Evolutionary conservation across 1,140 invertebrate genomes (phyloP), one percentile per base, ranked within the genome.

Genomic region (Laodelphax striatellus): DNA sequence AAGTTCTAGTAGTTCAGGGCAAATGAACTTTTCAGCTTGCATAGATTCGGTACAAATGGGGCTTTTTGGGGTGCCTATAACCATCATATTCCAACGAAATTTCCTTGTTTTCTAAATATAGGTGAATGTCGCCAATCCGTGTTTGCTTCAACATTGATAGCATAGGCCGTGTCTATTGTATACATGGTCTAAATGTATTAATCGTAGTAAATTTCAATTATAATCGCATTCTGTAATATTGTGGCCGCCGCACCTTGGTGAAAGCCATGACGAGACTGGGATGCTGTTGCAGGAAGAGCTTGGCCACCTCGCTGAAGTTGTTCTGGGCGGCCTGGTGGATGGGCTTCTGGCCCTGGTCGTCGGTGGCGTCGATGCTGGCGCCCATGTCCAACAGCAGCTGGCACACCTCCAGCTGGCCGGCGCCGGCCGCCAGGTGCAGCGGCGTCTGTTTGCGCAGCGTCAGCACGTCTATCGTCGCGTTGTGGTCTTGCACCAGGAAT

Each of bases 221-320:
- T n/a, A n/a, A n/a, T n/a, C n/a, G n/a, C n/a, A n/a, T n/a, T n/a
- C n/a, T n/a, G n/a, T n/a, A n/a, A n/a, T n/a, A n/a, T n/a, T n/a
- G n/a, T n/a, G n/a, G n/a, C n/a, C n/a, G n/a, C n/a, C n/a, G n/a
- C 54, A 70, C 82, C 74, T 93, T 94, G 60, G 93, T 97, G 13
- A 90, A 91, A 43, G 93, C 92, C 79, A 94, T 92, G 22, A 97
- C 91, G 42, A 97, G 77, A 66, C 92, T 94, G 0, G 95, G 93
- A 74, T 96, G 92, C 71, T 94, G 86, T 72, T 98, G 94, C 24
- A 99, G 78, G 73, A 99, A 99, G 52, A 99, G 76, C 74, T 98
- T 95, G 11, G 94, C 94, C 8, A 99, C 96, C 80, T 98, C 95
- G 8, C 94, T 92, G 73, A 92, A 96, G 73, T 99, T 97, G 73